phyloP scores from a whole-genome alignment of 2,113 vertebrate genomes.

The Colius striatus region DNA sequence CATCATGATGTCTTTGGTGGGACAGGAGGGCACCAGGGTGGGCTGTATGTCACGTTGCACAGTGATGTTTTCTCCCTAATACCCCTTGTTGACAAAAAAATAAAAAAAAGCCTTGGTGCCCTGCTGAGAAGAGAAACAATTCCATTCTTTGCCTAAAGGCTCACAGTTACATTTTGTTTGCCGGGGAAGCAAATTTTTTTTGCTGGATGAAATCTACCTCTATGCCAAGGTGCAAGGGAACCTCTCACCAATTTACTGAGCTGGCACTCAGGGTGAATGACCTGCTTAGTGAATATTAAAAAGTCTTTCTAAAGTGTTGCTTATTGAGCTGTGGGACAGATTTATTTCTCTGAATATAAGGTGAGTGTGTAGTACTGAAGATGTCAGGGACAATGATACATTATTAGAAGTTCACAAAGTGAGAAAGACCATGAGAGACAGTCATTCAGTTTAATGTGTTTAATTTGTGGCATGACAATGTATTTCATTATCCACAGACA shows the following conservation, averaged over 20 bases:
- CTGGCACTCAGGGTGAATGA: not conserved
- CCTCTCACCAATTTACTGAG: not conserved
- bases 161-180: not conserved
- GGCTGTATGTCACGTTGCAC: not conserved
- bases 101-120: not conserved
- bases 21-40: not conserved
- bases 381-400: not conserved
- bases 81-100: not conserved
- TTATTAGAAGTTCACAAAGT: slow-evolving; percentile 2
- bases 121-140: not conserved
- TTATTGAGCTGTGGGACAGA: not conserved
- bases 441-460: slow-evolving; percentile 19
- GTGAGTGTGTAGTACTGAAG: not conserved
- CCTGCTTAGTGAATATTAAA: not conserved
- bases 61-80: not conserved
- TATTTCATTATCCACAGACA: slow-evolving; percentile 11
- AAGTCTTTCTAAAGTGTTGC: not conserved
- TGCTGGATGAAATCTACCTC: not conserved
- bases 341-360: slow-evolving; percentile 13
- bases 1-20: not conserved
- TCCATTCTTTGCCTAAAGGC: not conserved
- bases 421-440: not conserved
- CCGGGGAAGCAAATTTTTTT: not conserved
- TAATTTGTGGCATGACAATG: slow-evolving; percentile 17
- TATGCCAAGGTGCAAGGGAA: not conserved